Base-by-base conservation (phyloP, 2,113 vertebrate species). In the Chaenogobius annularis region DNA sequence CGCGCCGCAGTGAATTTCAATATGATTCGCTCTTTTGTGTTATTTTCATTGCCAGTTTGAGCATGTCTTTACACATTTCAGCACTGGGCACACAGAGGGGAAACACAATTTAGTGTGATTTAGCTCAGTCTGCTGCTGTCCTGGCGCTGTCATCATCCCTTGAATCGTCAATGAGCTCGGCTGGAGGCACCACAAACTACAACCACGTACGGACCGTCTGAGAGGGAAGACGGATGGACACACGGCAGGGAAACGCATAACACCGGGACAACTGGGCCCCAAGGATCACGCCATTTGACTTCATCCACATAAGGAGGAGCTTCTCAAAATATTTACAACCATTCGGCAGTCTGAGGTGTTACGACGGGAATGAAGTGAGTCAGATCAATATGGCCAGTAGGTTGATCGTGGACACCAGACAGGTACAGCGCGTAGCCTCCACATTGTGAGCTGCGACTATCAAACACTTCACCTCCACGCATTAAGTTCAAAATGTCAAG, bases 51-150 rank as follows among this genome's bases (percentile, higher is more conserved):
- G 70, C 62, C 37, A 72, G 70, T 61, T 59, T 3, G 26, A 59
- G 67, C 77, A 67, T 69, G 79, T 78, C 77, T 78, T 78, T 70
- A 67, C 50, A 61, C 23, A 48, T 43, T 75, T 71, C 37, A 55
- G 43, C 22, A 20, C 63, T 14, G 14, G 17, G 40, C 68, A 47
- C 70, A 76, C 26, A 50, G 75, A 54, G 37, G 73, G 73, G 70
- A 22, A 68, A 79, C 59, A 66, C 79, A 69, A 73, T 84, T 78
- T 78, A 72, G 46, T 3, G 52, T 71, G 74, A 83, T 84, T 82
- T 80, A 73, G 68, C 58, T 56, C 69, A 81, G 76, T 77, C 79
- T 72, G 78, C 76, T 31, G 66, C 73, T 54, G 52, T 78, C 74
- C 66, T 71, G 58, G 77, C 68, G 74, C 56, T 13, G 26, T 44